Evolutionary conservation across 2,888 invertebrate genomes (phyloP), one percentile per base, ranked within the genome.

Genomic region (Marronus borbonicus): DNA sequence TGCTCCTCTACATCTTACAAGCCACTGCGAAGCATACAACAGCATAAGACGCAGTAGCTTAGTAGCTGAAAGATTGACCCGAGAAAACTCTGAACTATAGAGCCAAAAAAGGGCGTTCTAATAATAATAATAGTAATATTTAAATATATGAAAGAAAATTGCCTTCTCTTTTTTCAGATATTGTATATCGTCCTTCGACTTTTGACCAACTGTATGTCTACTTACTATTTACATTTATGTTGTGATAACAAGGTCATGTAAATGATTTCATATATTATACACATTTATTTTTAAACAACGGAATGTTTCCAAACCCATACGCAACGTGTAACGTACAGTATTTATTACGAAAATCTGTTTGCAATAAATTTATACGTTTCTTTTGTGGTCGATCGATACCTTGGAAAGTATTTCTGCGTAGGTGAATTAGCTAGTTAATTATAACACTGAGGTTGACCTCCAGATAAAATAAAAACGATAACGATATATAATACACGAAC

Each of bases 281-380:
- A 52, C 20, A 14, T 28, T 69, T 69, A 69, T 69, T 69, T 69
- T 69, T 69, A 50, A 31, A 5, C 28, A 8, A 12, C 31, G 62
- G 12, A 24, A 28, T 24, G 14, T 62, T 62, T 14, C 62, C 14
- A 36, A 52, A 14, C n/a, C 24, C 52, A 50, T 44, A 44, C 7
- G 44, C 8, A 44, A 44, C 44, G 44, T 44, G 2, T 1, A 10
- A 12, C 44, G 20, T 17, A 39, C 39, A 36, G 12, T 65, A 65
- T 39, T 65, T 65, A 65, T 39, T 36, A 65, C 65, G 65, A 65
- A 65, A 65, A 65, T 65, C 10, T 65, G 39, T 36, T 65, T 39
- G 65, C 14, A 65, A 65, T 65, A 44, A 39, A 17, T 36, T 39
- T 36, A 3, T 31, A 17, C 39, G 36, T 17, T 39, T 65, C 39